Base-by-base conservation (phyloP, 2,113 vertebrate species). In the Oreochromis aureus region DNA sequence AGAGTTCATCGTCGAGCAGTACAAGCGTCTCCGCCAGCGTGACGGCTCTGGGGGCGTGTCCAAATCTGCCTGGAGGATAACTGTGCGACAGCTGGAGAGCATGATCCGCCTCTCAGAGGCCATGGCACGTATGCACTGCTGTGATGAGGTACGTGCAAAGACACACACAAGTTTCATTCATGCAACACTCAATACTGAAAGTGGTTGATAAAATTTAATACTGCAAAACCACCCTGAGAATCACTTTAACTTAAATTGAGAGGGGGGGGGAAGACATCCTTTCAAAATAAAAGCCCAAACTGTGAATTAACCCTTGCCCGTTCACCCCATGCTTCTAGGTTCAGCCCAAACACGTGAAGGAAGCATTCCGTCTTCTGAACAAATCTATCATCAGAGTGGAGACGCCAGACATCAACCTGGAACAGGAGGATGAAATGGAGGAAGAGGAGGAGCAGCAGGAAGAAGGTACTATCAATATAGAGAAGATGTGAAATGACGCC, bases 101-200 rank as follows among this genome's bases (percentile, higher is more conserved):
- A 98, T 99, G 98, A 99, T 99, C 90, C 98, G 98, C 8, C 97
- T 99, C 1, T 99, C 98, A 0, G 99, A 99, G 96, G 97, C 96
- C 41, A 99, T 99, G 99, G 98, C 98, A 9, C 97, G 98, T 6
- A 99, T 99, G 98, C 98, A 99, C 96, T 99, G 99, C 95, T 99
- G 98, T 39, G 99, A 99, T 30, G 98, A 99, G 98, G 98, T 99
- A 91, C 2, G 89, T 41, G 9, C 56, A 1, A 32, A 66, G 27
- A 61, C 13, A 4, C 11, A 15, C 0, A 1, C 24, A 13, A 2
- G 27, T 10, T 53, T 51, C 27, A 32, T 32, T 34, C 16, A 13
- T 34, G 73, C 73, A 78, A 34, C 46, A n/a, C 39, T 71, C 5
- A 7, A 46, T 46, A 27, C 41, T 27, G 69, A 46, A 0, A 0